Percentiles rank a stretch among this genome's conserved stretches.
These are phyloP conservation scores for Cathartes aura DNA, from an alignment of 2,113 vertebrate genomes.

Conservation along the genomic window DNA sequence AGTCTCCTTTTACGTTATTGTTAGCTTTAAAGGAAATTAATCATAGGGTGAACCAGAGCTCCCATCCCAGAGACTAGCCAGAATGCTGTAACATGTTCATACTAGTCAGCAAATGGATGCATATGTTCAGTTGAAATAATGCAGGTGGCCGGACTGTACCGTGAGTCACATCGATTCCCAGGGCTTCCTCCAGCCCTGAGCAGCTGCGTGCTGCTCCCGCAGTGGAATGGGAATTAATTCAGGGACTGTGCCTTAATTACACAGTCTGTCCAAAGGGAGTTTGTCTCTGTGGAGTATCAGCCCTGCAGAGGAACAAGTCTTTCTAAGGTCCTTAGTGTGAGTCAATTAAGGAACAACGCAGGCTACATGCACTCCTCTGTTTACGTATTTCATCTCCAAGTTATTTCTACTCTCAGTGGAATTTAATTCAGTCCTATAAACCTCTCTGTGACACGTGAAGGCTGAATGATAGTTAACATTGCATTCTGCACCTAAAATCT, in stretches of 20 bases:
- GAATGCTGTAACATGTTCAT: neutral
- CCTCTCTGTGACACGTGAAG: neutral
- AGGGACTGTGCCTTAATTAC: neutral
- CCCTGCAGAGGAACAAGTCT: neutral
- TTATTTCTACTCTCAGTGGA: neutral
- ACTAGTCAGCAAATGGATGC: neutral
- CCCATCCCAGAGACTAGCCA: neutral
- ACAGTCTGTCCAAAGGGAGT: neutral
- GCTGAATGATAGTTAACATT: neutral
- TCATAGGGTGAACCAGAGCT: neutral
- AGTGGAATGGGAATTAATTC: neutral
- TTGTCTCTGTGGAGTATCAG: neutral
- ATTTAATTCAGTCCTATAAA: neutral
- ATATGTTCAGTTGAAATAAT: neutral
- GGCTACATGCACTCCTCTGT: neutral
- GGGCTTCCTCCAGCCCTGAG: neutral
- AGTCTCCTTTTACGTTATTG: neutral
- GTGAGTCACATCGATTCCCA: neutral
- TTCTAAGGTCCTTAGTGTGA: neutral
- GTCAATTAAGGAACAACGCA: neutral
- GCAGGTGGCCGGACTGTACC: neutral
- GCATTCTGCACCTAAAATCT: neutral
- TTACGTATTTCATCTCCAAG: neutral
- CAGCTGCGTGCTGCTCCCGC: neutral
- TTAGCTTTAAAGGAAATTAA: constrained; percentile 33